Evolutionary conservation across 2,888 invertebrate genomes (phyloP).

Genomic region (Scaptomyza tumidula): DNA sequence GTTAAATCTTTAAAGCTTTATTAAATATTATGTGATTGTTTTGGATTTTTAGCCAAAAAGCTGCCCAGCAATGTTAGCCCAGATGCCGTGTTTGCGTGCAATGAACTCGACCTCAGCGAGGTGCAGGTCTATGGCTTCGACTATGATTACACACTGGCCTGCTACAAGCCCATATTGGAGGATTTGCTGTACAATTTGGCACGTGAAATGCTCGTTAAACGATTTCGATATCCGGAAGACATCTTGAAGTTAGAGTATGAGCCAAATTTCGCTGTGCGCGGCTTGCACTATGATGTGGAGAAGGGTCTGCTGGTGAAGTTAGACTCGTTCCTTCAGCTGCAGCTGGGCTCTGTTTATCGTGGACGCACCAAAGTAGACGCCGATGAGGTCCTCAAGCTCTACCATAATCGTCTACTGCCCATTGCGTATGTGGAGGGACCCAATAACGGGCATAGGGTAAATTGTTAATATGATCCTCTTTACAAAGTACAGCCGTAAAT

Average conservation of each 20-base stretch:
- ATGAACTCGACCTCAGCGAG: constrained; percentile 95
- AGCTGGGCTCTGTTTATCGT: constrained; percentile 96
- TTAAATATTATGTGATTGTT: constrained; percentile 6
- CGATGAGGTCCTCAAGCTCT: constrained; percentile 93
- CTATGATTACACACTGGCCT: constrained; percentile 98
- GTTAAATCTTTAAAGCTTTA: constrained; percentile 13
- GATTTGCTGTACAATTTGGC: constrained; percentile 96
- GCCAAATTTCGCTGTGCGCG: constrained; percentile 97
- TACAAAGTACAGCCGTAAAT: background rate
- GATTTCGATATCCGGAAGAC: constrained; percentile 96
- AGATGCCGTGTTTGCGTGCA: constrained; percentile 97
- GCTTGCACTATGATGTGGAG: constrained; percentile 98
- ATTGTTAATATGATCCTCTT: background rate
- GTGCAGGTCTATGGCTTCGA: constrained; percentile 98
- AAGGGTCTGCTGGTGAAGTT: constrained; percentile 96
- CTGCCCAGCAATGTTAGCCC: constrained; percentile 94
- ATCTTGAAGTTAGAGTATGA: constrained; percentile 93
- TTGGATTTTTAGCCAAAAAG: constrained; percentile 89
- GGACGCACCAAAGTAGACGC: constrained; percentile 92
- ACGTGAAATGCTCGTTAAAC: constrained; percentile 92
- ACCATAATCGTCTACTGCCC: constrained; percentile 94
- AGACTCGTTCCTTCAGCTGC: constrained; percentile 98
- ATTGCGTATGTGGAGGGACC: constrained; percentile 93
- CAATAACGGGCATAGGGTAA: constrained; percentile 86
- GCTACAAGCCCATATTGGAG: constrained; percentile 95